Evolutionary conservation across 2,888 invertebrate genomes (phyloP).

Genomic region (Mylabris sibirica): DNA sequence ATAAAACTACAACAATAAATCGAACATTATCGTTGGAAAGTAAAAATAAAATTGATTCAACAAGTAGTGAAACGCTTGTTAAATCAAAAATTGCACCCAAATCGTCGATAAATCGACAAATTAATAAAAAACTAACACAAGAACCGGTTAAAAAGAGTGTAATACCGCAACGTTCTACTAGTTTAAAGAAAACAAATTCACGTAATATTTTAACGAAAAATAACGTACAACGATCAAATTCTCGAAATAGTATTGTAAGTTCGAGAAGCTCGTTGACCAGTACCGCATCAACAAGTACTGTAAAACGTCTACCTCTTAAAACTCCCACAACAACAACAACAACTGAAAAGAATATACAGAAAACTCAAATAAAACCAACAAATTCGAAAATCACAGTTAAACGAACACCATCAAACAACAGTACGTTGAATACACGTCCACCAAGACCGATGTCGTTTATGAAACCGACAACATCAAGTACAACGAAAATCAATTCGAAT

Average conservation of each 20-base stretch:
- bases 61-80: conserved; percentile 57
- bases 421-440: conserved; percentile 50
- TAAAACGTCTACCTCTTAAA: conserved; percentile 70
- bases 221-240: conserved; percentile 78
- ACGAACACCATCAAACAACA: conserved; percentile 64
- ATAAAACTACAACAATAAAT: conserved; percentile 43
- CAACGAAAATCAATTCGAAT: conserved; percentile 66
- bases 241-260: conserved; percentile 80
- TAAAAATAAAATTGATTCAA: conserved; percentile 62
- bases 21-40: conserved; percentile 55
- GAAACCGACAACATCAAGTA: conserved; percentile 87
- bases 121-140: conserved; percentile 46
- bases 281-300: conserved; percentile 79
- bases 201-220: conserved; percentile 55
- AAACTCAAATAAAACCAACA: conserved; percentile 43
- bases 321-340: conserved; percentile 52
- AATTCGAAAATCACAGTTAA: conserved; percentile 55
- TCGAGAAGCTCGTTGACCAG: conserved; percentile 86
- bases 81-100: conserved; percentile 1
- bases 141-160: conserved; percentile 51
- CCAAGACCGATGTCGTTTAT: conserved; percentile 71
- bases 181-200: conserved; percentile 58
- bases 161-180: conserved; percentile 58
- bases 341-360: conserved; percentile 33
- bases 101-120: background rate